phyloP scores from a whole-genome alignment of 2,888 invertebrate genomes.

The Xiphydria camelus region DNA sequence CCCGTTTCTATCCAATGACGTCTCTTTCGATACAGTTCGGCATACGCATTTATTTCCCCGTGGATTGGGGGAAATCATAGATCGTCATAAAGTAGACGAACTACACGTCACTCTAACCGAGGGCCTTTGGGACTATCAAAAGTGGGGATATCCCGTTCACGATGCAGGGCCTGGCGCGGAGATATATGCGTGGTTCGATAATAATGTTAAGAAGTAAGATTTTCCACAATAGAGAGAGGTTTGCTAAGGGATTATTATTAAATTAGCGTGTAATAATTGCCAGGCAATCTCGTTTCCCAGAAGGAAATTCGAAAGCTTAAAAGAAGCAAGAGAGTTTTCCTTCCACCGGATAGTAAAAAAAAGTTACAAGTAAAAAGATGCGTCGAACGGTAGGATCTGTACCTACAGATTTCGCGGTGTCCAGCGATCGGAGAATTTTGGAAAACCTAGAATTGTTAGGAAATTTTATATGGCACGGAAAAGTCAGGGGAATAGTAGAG shows the following conservation, averaged over 20 bases:
- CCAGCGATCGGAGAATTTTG: no score
- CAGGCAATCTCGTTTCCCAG: no score
- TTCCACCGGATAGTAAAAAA: no score
- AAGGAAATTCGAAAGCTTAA: no score
- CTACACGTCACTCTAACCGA: conserved; percentile 90
- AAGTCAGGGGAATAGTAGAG: no score
- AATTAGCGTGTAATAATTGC: not conserved
- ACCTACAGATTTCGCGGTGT: no score
- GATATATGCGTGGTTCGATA: conserved; percentile 89
- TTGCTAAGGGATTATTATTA: not conserved
- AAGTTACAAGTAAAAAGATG: no score
- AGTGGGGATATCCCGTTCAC: conserved; percentile 91
- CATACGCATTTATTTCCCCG: conserved; percentile 88
- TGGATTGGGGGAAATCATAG: conserved; percentile 84
- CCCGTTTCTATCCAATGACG: conserved; percentile 44
- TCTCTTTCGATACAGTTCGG: no score
- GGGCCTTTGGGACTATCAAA: conserved; percentile 90
- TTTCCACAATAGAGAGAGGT: not conserved
- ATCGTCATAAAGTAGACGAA: conserved; percentile 83
- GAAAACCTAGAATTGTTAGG: no score
- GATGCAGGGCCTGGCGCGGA: conserved; percentile 94
- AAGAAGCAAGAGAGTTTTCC: no score
- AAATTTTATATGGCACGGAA: no score
- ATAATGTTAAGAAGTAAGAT: conserved; percentile 42
- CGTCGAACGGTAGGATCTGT: no score